Conservation (phyloP, 2,797 vertebrate genomes). For the Myripristis murdjan region DNA sequence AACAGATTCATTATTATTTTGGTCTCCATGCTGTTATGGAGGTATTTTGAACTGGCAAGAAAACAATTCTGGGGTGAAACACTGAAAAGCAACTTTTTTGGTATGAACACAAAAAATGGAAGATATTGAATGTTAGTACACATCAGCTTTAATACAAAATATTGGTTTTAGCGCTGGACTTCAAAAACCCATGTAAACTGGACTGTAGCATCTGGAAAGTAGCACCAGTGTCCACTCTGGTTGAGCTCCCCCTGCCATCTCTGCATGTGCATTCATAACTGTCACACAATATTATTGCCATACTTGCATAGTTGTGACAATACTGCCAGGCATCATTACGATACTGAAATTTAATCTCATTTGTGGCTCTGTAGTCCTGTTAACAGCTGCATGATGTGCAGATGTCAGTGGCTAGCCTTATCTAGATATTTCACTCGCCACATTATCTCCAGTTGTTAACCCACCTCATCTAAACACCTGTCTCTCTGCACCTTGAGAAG, state of each 20-base stretch:
- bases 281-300: not conserved
- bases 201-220: not conserved
- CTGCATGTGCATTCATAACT: not conserved
- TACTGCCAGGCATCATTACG: conserved; percentile 5
- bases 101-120: too few relatives aligned
- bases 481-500: not conserved
- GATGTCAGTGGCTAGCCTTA: conserved; percentile 2
- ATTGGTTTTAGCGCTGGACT: too few relatives aligned
- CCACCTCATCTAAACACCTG: not conserved
- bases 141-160: too few relatives aligned
- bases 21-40: too few relatives aligned
- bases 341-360: conserved; percentile 11
- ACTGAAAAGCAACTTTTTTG: too few relatives aligned
- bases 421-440: conserved; percentile 11
- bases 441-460: not conserved
- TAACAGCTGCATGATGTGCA: not conserved
- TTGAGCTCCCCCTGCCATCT: not conserved
- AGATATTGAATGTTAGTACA: too few relatives aligned
- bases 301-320: not conserved
- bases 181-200: too few relatives aligned
- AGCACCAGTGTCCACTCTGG: not conserved
- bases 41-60: too few relatives aligned
- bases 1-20: too few relatives aligned
- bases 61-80: too few relatives aligned
- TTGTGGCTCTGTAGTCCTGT: not conserved